Evolutionary conservation across 1,140 invertebrate genomes (phyloP), one percentile per base, ranked within the genome.

Genomic region (Coelopa frigida): DNA sequence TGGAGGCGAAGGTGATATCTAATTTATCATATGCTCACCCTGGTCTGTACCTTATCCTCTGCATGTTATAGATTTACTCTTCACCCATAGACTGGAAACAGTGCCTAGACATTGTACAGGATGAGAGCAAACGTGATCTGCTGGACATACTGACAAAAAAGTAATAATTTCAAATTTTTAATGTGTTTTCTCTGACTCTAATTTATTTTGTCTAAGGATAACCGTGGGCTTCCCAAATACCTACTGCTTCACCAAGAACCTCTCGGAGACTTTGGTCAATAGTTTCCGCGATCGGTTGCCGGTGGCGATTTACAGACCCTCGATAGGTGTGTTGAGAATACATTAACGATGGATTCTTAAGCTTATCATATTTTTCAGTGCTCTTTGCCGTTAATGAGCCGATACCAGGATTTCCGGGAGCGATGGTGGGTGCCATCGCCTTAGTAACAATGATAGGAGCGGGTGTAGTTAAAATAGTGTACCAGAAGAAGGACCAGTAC

Each of bases 301-400:
- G 0, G 67, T 84, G 5, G 78, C 89, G 3, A 87, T 98, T 50
- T 81, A 92, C 37, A 77, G 94, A 56, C 94, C 94, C 0, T 95
- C 93, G 0, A 94, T 97, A 59, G 83, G 63, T 66, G 23, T 46
- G 47, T 20, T 40, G 17, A 8, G 21, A 40, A 40, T 23, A 6
- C 10, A 17, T 20, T 17, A 38, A n/a, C n/a, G n/a, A n/a, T 4
- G n/a, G n/a, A n/a, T n/a, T n/a, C n/a, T n/a, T n/a, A n/a, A n/a
- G n/a, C n/a, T n/a, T n/a, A n/a, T n/a, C n/a, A n/a, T n/a, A 11
- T 15, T 32, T 39, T 10, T 1, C 20, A 66, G 63, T 66, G 6
- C 44, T 66, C 0, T 58, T 57, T 5, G 46, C 58, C 0, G 17
- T 61, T 3, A 33, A 49, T 0, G 63, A 66, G 8, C 63, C 63